Evolutionary conservation across 2,888 invertebrate species (phyloP).

Genomic region (Lasioglossum pauxillum): DNA sequence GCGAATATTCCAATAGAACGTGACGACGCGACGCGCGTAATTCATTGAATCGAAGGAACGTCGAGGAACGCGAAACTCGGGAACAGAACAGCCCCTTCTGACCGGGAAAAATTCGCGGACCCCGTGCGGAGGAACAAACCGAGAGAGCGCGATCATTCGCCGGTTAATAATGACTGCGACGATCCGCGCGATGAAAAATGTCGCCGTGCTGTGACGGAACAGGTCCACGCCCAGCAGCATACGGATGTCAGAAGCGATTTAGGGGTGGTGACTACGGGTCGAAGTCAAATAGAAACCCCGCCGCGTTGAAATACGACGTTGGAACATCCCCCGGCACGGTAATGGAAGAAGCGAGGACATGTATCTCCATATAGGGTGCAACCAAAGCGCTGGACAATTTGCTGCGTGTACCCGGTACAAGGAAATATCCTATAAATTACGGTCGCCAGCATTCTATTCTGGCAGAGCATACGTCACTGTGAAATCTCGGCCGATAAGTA

Average conservation of each 20-base stretch:
- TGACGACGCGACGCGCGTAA: neutral
- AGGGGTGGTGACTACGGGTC: constrained; percentile 65
- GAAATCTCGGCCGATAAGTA: neutral
- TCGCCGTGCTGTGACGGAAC: constrained; percentile 50
- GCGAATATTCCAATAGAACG: constrained; percentile 26
- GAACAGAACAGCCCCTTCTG: neutral
- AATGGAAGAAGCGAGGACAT: constrained; percentile 60
- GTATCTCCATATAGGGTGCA: constrained; percentile 53
- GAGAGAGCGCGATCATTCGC: constrained; percentile 25
- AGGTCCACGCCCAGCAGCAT: constrained; percentile 74
- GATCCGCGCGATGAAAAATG: constrained; percentile 61
- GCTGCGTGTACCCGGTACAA: constrained; percentile 7
- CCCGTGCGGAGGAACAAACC: constrained; percentile 22
- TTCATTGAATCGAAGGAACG: constrained; percentile 5
- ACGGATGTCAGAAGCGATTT: constrained; percentile 75
- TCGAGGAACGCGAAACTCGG: neutral
- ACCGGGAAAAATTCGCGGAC: constrained; percentile 5
- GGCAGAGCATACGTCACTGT: constrained; percentile 6
- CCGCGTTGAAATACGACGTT: constrained; percentile 72
- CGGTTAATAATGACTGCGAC: constrained; percentile 56
- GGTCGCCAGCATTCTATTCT: constrained; percentile 24
- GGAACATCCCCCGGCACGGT: constrained; percentile 64
- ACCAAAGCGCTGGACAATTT: constrained; percentile 31
- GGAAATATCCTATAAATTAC: constrained; percentile 51
- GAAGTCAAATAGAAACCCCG: constrained; percentile 77